phyloP scores from a whole-genome alignment of 1,140 invertebrate species.

The Liolophura sinensis region DNA sequence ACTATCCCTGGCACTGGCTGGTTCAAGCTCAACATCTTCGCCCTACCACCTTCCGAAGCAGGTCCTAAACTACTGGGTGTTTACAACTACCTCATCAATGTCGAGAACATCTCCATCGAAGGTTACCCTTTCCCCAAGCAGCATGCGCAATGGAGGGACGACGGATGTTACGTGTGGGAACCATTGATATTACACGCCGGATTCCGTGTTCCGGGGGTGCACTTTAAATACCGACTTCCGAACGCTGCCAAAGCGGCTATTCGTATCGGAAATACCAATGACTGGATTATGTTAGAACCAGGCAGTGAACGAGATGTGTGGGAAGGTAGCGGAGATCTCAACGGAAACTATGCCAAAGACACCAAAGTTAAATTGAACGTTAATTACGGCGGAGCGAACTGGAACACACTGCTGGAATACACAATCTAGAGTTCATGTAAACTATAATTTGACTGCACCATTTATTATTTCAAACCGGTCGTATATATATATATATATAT shows the following conservation, averaged over 20 bases:
- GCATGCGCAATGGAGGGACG: constrained; percentile 57
- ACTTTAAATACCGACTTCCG: constrained; percentile 45
- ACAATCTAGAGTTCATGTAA: constrained; percentile 29
- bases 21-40: constrained; percentile 58
- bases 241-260: constrained; percentile 40
- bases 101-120: constrained; percentile 15
- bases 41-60: constrained; percentile 48
- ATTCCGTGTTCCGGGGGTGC: constrained; percentile 28
- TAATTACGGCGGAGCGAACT: constrained; percentile 37
- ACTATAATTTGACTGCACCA: no score
- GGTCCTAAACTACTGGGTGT: constrained; percentile 56
- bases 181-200: constrained; percentile 41
- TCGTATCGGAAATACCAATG: no score
- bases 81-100: constrained; percentile 55
- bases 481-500: no score
- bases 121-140: constrained; percentile 50
- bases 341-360: constrained; percentile 31
- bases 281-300: constrained; percentile 50
- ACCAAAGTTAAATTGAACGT: constrained; percentile 49
- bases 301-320: constrained; percentile 33
- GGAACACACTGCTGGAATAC: constrained; percentile 46
- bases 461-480: no score
- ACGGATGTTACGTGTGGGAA: constrained; percentile 52
- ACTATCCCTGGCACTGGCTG: constrained; percentile 46
- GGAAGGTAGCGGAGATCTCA: constrained; percentile 45